Evolutionary conservation across 2,113 vertebrate genomes (phyloP), one percentile per base, ranked within the genome.

Genomic region (Poeciliopsis turrubarensis): DNA sequence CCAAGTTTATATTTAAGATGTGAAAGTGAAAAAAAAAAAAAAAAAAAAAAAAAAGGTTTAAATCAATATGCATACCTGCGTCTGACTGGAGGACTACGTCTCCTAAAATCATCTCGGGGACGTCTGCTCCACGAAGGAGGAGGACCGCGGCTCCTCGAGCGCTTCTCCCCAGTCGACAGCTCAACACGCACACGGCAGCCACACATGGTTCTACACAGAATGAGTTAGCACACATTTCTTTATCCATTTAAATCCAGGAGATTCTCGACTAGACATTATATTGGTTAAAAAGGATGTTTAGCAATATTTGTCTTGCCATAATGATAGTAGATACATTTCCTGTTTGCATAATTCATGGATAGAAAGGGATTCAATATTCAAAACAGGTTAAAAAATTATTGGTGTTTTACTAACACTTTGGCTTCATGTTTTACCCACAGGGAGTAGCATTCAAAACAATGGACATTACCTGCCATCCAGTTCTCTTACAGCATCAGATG

Each of bases 401-500:
- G 41, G 34, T 12, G 10, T 37, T 37, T 37, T 11, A 37, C 2
- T 11, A 37, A 37, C 34, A 37, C 34, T 37, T 37, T 37, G 34
- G 34, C 34, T 37, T 37, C 34, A 44, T 44, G 5, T 47, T 47
- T 47, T 47, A 5, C 17, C 44, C 10, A 44, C 41, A 17, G 14
- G 41, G 15, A 14, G 17, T 1, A 15, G 22, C 5, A 54, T 54
- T 54, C 22, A 22, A 22, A 60, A 26, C 26, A 41, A 4, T 39
- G 19, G 5, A 1, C 34, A 30, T 80, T 97, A 99, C 98, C 97
- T 97, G 94, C 98, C 98, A 92, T 99, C 97, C 83, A 99, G 93
- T 57, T 99, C 98, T 90, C 97, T 96, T n/a, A 99, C 97, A 83
- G 98, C 97, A 95, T 99, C 98, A 57, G 96, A 94, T 79, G 98